A percentile compares a stretch with the other conserved stretches of the same genome.
These are phyloP conservation scores for Pseudotriccus pelzelni DNA, from an alignment of 2,797 vertebrate species.

Conservation along the genomic window DNA sequence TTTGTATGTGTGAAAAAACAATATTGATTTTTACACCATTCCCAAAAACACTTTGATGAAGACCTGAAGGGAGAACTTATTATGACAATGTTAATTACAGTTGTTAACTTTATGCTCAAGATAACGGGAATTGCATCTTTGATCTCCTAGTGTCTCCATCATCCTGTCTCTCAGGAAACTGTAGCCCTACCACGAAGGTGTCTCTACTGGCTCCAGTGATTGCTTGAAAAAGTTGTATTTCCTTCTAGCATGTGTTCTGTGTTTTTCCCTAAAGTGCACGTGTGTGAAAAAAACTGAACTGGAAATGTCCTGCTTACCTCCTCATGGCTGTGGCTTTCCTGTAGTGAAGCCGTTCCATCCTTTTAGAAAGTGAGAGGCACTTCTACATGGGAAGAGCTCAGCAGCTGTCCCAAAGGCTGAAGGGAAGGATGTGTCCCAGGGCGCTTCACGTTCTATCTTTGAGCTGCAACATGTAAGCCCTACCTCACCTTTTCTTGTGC, in stretches of 20 bases:
- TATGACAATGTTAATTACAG: not conserved
- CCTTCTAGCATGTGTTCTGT: not conserved
- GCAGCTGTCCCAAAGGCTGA: not conserved
- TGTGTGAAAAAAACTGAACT: not conserved
- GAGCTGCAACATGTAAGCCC: accelerated
- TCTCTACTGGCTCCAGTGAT: not conserved
- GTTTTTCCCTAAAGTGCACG: not conserved
- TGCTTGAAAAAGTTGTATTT: not conserved
- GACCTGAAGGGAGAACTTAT: not conserved
- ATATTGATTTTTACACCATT: not conserved
- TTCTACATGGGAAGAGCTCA: not conserved
- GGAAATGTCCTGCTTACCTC: not conserved
- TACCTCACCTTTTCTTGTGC: not conserved
- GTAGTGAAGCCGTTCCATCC: not conserved
- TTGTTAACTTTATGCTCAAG: not conserved
- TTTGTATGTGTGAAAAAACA: not conserved
- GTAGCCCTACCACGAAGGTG: not conserved
- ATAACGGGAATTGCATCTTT: not conserved
- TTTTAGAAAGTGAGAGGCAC: not conserved
- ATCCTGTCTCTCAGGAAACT: not conserved
- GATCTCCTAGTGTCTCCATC: not conserved
- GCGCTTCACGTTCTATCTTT: not conserved
- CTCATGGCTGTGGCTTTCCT: not conserved
- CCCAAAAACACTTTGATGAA: not conserved
- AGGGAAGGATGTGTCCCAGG: not conserved